A percentile compares a stretch with the other conserved stretches of the same genome.
phyloP scores from a whole-genome alignment of 2,113 vertebrate species.

The Psittacula cyanocephala region DNA sequence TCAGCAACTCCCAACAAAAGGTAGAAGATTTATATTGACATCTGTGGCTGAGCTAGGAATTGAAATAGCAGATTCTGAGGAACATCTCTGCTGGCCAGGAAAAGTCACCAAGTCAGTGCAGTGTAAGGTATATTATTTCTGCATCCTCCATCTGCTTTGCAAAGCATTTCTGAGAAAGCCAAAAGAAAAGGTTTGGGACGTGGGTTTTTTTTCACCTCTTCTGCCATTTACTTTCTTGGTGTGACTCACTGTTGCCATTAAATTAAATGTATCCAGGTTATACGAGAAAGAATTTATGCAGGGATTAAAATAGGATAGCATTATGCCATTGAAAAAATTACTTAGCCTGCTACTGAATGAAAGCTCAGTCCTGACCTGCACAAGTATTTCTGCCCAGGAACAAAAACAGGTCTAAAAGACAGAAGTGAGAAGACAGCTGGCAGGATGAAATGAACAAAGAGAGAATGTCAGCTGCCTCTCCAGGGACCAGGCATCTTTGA shows the following conservation, averaged over 20 bases:
- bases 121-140: neutral
- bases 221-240: neutral
- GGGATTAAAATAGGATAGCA: conserved; percentile 14
- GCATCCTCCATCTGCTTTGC: neutral
- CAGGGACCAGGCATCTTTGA: neutral
- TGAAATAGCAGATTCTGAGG: neutral
- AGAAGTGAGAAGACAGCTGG: conserved; percentile 52
- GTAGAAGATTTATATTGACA: neutral
- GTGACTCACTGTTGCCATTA: neutral
- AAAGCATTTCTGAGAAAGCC: neutral
- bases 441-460: conserved; percentile 38
- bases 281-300: neutral
- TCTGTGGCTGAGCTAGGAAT: neutral
- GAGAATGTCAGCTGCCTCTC: conserved; percentile 57
- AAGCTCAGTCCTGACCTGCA: conserved; percentile 17
- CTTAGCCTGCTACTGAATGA: conserved; percentile 5
- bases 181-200: neutral
- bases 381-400: conserved; percentile 27
- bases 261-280: conserved; percentile 3
- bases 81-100: neutral
- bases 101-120: neutral
- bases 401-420: conserved; percentile 39
- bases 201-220: neutral
- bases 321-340: conserved; percentile 17
- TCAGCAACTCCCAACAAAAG: neutral